Base-by-base conservation (phyloP, 2,113 vertebrate genomes). In the Nothoprocta pentlandii region DNA sequence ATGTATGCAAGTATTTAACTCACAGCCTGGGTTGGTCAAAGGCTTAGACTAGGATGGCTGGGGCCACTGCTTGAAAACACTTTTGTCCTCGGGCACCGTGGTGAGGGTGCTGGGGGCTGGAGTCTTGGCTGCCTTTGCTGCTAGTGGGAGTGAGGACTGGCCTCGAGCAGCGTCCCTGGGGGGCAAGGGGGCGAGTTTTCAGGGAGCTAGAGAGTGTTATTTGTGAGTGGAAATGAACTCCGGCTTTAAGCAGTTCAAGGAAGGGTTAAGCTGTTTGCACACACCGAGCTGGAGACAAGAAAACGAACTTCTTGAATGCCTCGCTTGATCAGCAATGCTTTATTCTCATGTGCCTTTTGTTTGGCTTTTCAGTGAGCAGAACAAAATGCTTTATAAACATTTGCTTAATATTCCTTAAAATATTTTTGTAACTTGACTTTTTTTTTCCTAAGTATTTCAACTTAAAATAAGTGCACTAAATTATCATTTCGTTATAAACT, bases 231-330 rank as follows among this genome's bases (percentile, higher is more conserved):
- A 85, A 42, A 68, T 30, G 83, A 62, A 28, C 86, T 81, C 51
- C 34, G 82, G 30, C 82, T 87, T 71, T 75, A 74, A 88, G 79
- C 44, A 80, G 83, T 84, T 89, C 74, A 79, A 79, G 83, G 82
- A 58, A 89, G 83, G 56, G 73, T 90, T 85, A 94, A 95, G 34
- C 83, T 90, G 51, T 86, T 64, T 83, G 41, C 64, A 59, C 25
- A 6, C 15, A 23, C 28, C 10, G 12, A 80, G 21, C 66, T 63
- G 53, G 75, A 85, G 47, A 66, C 36, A 91, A 64, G 54, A 87
- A 93, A 66, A 53, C n/a, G 73, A 41, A 36, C 88, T 42, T 61
- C 69, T 53, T 89, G 93, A 94, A 76, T 41, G 77, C 76, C 80
- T 92, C 44, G 47, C 78, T 88, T 79, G 89, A 92, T 82, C 78